A percentile compares a stretch with the other conserved stretches of the same genome.
phyloP scores from a whole-genome alignment of 2,797 vertebrate species.

The Thalassophryne amazonica region DNA sequence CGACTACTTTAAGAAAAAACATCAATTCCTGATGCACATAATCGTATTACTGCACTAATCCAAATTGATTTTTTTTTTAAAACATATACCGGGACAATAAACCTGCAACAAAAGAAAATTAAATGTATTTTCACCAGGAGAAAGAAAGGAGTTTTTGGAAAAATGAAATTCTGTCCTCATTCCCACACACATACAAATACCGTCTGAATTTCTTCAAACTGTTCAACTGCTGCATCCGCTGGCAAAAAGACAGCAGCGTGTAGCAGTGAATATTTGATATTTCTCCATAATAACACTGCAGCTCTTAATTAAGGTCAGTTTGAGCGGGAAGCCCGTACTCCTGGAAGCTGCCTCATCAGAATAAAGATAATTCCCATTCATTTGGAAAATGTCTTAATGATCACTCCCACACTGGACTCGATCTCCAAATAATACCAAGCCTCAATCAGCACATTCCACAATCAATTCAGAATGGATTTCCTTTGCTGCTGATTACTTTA shows the following conservation, averaged over 20 bases:
- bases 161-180: too few species aligned
- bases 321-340: conserved; percentile 57
- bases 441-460: conserved; percentile 72
- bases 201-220: too few species aligned
- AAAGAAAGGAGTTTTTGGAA: conserved; percentile 7
- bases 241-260: conserved; percentile 14
- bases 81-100: conserved; percentile 41
- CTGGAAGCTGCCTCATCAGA: conserved; percentile 62
- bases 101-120: conserved; percentile 53
- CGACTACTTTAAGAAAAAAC: conserved; percentile 73
- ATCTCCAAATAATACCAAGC: conserved; percentile 67
- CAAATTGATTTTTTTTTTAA: conserved; percentile 61
- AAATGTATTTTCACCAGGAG: conserved; percentile 38
- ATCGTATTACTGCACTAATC: conserved; percentile 77
- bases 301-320: conserved; percentile 69
- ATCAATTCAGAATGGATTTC: conserved; percentile 76
- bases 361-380: conserved; percentile 73
- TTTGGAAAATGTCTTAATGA: conserved; percentile 71
- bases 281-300: conserved; percentile 35
- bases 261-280: conserved; percentile 10
- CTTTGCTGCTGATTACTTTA: conserved; percentile 69
- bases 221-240: conserved; percentile 11
- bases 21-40: conserved; percentile 73
- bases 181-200: too few species aligned
- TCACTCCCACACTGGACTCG: conserved; percentile 73